phyloP scores from a whole-genome alignment of 2,888 invertebrate species.

The Perithous albicinctus region DNA sequence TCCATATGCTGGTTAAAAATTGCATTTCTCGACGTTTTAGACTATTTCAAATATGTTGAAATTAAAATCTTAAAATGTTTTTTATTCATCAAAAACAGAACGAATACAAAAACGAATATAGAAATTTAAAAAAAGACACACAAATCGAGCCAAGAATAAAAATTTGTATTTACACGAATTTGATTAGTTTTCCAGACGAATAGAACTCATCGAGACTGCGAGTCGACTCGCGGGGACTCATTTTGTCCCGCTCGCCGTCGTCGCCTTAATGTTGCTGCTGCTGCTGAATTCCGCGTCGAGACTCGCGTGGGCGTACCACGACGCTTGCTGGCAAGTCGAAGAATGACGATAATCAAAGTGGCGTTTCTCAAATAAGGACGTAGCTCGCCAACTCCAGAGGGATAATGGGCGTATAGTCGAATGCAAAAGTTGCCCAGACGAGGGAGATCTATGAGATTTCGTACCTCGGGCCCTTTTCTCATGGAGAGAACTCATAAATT shows the following conservation, averaged over 20 bases:
- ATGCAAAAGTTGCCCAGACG: slow-evolving; percentile 54
- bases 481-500: neutral
- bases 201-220: slow-evolving; percentile 4
- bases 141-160: neutral
- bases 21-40: too few species aligned
- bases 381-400: slow-evolving; percentile 51
- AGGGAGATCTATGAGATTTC: slow-evolving; percentile 53
- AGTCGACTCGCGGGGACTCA: slow-evolving; percentile 3
- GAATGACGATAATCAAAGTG: slow-evolving; percentile 69
- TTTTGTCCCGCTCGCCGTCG: neutral
- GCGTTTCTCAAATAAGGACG: slow-evolving; percentile 71
- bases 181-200: slow-evolving; percentile 14
- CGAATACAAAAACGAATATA: neutral
- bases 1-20: too few species aligned
- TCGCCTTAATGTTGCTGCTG: slow-evolving; percentile 12
- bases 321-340: slow-evolving; percentile 52
- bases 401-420: slow-evolving; percentile 63
- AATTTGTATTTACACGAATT: neutral
- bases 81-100: slow-evolving; percentile 3
- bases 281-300: slow-evolving; percentile 32
- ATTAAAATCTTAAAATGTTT: too few species aligned
- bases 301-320: slow-evolving; percentile 60
- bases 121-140: neutral
- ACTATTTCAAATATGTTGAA: too few species aligned
- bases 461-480: slow-evolving; percentile 33